Evolutionary conservation across 2,888 invertebrate species (phyloP), one percentile per base, ranked within the genome.

Genomic region (Hanleya hanleyi): DNA sequence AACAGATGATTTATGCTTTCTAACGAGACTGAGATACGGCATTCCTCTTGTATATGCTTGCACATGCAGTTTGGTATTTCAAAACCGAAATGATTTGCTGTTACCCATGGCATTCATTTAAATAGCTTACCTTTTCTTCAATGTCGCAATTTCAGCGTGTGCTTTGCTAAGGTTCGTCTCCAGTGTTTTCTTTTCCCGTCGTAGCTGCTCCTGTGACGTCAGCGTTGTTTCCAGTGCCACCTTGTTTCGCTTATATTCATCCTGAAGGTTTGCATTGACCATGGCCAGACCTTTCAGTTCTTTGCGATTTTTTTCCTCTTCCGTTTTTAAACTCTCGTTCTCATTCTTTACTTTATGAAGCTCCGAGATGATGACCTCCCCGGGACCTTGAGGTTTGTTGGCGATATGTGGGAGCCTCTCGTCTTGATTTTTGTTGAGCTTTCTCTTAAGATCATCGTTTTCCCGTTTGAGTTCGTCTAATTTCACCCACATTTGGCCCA

Each of bases 401-500:
- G 73, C 73, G 1, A 81, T 37, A 36, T 37, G 78, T 22, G 77
- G 79, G 4, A 69, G 74, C 18, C 81, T 75, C 12, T 84, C 81
- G 3, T 86, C 83, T 5, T 77, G 75, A 33, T 77, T 70, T 37
- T 77, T 76, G 3, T 76, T 79, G 9, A 78, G 61, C 51, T 83
- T 78, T 49, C 83, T 70, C 62, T 81, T 81, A 6, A 87, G 79
- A 36, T 84, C 83, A 50, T 86, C 86, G 69, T 87, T 87, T 73
- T 87, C 87, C 9, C 85, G 75, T 69, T 87, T 87, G 51, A 87
- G 73, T 67, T 87, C 87, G 73, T 87, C 87, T 66, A 87, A 76
- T 75, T 87, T 86, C 49, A 86, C 84, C 87, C 87, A 87, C 18
- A 87, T 79, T 67, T 87, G 87, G 0, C 87, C 87, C 86, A 86